phyloP scores from a whole-genome alignment of 2,113 vertebrate genomes.

The Smithornis capensis region DNA sequence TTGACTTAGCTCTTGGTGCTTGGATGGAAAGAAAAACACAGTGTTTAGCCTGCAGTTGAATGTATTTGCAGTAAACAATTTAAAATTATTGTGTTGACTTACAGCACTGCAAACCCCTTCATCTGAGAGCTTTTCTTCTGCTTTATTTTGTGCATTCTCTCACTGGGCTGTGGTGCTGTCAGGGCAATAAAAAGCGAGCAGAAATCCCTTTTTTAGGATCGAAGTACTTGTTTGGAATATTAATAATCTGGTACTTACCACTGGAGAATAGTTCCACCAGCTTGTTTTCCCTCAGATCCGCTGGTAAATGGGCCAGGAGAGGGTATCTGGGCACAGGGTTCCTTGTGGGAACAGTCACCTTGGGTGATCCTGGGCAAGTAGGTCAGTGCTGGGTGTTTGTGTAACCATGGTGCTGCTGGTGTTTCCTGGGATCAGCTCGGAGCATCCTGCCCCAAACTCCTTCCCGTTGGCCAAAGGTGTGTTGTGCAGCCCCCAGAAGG shows the following conservation, averaged over 20 bases:
- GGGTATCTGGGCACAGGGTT: not conserved
- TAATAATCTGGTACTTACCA: not conserved
- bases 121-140: not conserved
- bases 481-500: not conserved
- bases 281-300: not conserved
- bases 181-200: not conserved
- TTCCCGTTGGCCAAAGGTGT: not conserved
- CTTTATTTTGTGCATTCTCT: not conserved
- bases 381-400: slow-evolving; percentile 15
- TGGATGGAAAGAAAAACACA: not conserved
- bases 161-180: not conserved
- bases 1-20: not conserved
- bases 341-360: not conserved
- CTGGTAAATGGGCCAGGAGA: not conserved
- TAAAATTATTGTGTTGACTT: not conserved
- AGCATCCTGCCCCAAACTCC: not conserved
- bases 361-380: slow-evolving; percentile 43
- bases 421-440: not conserved
- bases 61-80: slow-evolving; percentile 19
- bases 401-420: not conserved
- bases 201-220: slow-evolving; percentile 14
- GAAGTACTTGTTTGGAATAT: not conserved
- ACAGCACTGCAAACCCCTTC: not conserved
- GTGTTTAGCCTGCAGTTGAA: not conserved
- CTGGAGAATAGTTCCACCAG: not conserved